Base-by-base conservation (phyloP, 2,888 invertebrate genomes). In the Cremastobaeus sp. region DNA sequence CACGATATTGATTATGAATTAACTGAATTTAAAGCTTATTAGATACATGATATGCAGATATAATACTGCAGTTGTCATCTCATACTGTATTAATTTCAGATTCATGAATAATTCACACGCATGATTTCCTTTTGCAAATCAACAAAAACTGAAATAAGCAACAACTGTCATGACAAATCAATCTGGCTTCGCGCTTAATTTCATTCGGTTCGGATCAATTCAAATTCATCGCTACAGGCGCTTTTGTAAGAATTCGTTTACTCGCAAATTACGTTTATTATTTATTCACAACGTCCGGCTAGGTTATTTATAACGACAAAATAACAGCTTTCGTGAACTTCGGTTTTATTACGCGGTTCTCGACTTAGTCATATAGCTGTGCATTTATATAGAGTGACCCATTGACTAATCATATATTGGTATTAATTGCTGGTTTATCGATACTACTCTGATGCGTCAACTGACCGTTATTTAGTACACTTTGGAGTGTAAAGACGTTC, bases 381-480 rank as follows among this genome's bases (percentile, higher is more conserved):
- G n/a, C n/a, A n/a, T n/a, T n/a, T n/a, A 30, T 15, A 21, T 12
- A 30, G 48, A 17, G 21, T 69, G 59, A 54, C 68, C 64, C 57
- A 66, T 20, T 74, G 69, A 77, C 69, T 74, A 76, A 78, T 69
- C 43, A 17, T 20, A 75, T 52, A 30, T 20, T 74, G 69, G 68
- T 75, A 70, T 74, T 76, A 76, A 77, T 76, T 77, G 71, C 21
- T 15, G 55, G 76, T 76, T 77, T 76, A 78, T 76, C 76, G 77
- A 78, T 77, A 78, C 69, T 73, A 50, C 57, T 20, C 41, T 17
- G 72, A 70, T 65, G 65, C 69, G 66, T 76, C 68, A 65, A 72
- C 72, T 68, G 65, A 70, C 45, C 39, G 68, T 55, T 75, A 78
- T 78, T 77, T 77, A 76, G 68, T 52, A 50, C 64, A 20, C 34